Base-by-base conservation (phyloP, 2,113 vertebrate genomes). In the Halichoerus grypus region DNA sequence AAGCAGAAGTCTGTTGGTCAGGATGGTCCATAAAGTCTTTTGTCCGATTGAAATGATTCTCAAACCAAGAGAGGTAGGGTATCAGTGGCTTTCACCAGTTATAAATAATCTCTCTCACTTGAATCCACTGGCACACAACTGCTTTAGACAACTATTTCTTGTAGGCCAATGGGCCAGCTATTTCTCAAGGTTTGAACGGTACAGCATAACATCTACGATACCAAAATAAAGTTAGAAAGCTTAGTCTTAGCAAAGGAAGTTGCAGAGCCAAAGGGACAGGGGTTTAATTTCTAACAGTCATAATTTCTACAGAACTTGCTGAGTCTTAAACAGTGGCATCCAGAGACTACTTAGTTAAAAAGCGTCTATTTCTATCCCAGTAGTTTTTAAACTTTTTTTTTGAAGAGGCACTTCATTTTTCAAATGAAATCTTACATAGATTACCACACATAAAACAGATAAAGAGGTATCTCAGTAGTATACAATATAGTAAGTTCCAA, bases 301-400 rank as follows among this genome's bases (percentile, higher is more conserved):
- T 51, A 57, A 80, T 49, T 63, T 67, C 67, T 57, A 42, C 14
- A 42, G 36, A 89, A 81, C 84, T 92, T 72, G 16, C 22, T 95
- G 51, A 95, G 69, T 80, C 31, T 74, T 90, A 80, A 31, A 46
- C 28, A 81, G 14, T 87, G 74, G 61, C 31, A 85, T 39, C 86
- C 42, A 77, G n/a, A 79, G 63, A 79, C 55, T 88, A 94, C 16
- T 94, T 53, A 88, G 77, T 71, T 74, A 49, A 22, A 97, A 95
- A 63, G 39, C 9, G 63, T 84, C 67, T 95, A 24, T 33, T 80
- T 85, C n/a, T 71, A 74, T 36, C 91, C 9, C 21, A 67, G 46
- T 28, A 85, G 57, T 63, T 89, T 82, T 53, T 13, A 90, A 71
- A 39, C 8, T 53, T 57, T 36, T 42, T 96, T 93, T 72, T 69